phyloP scores from a whole-genome alignment of 2,113 vertebrate genomes.

The Tachysurus fulvidraco region DNA sequence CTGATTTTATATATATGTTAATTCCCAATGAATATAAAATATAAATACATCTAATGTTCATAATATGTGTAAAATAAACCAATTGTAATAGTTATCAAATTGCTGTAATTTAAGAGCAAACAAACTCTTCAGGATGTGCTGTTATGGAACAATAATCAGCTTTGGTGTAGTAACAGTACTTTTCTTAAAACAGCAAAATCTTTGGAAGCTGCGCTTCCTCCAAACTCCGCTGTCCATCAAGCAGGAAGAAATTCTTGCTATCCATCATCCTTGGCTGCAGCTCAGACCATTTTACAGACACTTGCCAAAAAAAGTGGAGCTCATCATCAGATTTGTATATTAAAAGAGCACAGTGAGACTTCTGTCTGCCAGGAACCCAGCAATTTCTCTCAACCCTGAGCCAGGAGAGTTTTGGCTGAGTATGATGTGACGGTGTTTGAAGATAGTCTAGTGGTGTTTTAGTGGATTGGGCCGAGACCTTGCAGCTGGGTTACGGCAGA shows the following conservation, averaged over 20 bases:
- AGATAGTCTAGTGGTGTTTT: slow-evolving; percentile 45
- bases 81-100: neutral
- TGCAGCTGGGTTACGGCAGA: slow-evolving; percentile 44
- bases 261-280: slow-evolving; percentile 5
- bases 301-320: slow-evolving; percentile 26
- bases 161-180: neutral
- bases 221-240: slow-evolving; percentile 36
- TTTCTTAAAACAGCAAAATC: neutral
- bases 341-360: slow-evolving; percentile 1
- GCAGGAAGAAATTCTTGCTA: slow-evolving; percentile 17
- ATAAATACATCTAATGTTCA: neutral
- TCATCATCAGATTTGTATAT: slow-evolving; percentile 19
- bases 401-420: slow-evolving; percentile 8
- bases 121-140: neutral
- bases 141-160: neutral
- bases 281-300: neutral
- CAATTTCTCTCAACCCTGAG: neutral
- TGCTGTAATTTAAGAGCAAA: neutral
- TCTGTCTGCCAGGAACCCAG: neutral
- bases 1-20: no score
- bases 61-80: neutral
- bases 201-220: neutral
- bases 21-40: neutral
- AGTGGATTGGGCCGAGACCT: slow-evolving; percentile 37
- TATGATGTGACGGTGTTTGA: slow-evolving; percentile 41